Base-by-base conservation (phyloP, 2,113 vertebrate species). In the Vanacampus margaritifer region DNA sequence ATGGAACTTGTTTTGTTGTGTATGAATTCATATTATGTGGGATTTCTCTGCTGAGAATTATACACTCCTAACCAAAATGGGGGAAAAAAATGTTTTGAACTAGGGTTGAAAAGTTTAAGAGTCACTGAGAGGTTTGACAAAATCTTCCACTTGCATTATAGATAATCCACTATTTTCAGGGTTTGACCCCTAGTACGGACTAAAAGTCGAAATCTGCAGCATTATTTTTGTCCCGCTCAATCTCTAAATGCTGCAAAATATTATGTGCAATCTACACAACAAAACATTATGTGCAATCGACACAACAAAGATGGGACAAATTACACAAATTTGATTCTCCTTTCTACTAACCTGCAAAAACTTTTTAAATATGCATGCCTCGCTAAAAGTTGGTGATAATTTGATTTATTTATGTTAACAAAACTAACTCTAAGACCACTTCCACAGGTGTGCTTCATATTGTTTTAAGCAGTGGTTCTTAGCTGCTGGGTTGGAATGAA, bases 91-190 rank as follows among this genome's bases (percentile, higher is more conserved):
- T 32, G 6, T 14, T 63, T 16, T 45, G 11, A 64, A 64, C 16
- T 28, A 9, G 14, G 43, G 26, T 11, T 64, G 62, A 28, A 32
- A 45, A 45, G 43, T 48, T 64, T 19, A 17, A 46, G 23, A 62
- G 13, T 9, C 62, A 28, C 9, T 19, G 43, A 19, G 26, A 32
- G 24, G 41, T 46, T 46, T 5, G 9, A 46, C 43, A 48, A 48
- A 63, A 63, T 63, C 60, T 26, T n/a, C 60, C 13, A 43, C 60
- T 62, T 43, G 39, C 23, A 63, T 63, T 43, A 26, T 41, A n/a
- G 59, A 37, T 24, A 61, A 61, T 39, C 14, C 16, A 57, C 54
- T 28, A 21, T 58, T 39, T 60, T 37, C 35, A 12, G 58, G 58
- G 58, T 35, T 58, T 58, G 56, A 36, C 28, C 28, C 17, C 19